Conservation (phyloP, 2,113 vertebrate genomes). For the Pygoscelis antarcticus region DNA sequence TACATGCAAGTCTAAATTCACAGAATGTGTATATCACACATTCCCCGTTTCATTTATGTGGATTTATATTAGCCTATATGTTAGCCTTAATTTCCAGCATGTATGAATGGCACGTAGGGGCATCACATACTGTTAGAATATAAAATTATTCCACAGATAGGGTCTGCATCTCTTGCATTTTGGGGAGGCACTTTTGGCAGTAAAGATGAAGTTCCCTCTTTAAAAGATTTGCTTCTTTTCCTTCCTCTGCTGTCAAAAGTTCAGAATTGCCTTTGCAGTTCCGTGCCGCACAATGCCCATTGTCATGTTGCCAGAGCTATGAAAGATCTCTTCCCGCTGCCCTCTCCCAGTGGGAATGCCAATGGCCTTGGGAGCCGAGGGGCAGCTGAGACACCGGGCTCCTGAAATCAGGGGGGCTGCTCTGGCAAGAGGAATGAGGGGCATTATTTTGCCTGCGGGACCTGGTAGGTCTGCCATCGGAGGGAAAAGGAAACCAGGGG, state of each 20-base stretch:
- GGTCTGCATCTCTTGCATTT: not conserved
- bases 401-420: no score
- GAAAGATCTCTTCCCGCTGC: not conserved
- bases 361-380: not conserved
- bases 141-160: not conserved
- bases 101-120: not conserved
- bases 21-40: not conserved
- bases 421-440: not conserved
- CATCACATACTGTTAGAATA: not conserved
- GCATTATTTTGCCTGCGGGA: not conserved
- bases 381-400: not conserved
- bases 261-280: not conserved
- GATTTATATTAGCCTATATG: not conserved
- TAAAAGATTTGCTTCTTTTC: not conserved
- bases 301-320: not conserved
- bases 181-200: not conserved
- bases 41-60: not conserved
- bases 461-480: not conserved
- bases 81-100: not conserved
- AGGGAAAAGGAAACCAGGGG: no score
- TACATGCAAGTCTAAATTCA: not conserved
- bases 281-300: accelerated
- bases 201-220: not conserved
- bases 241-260: not conserved
- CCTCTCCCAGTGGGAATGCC: not conserved